These are phyloP conservation scores for Muschampia plurimacula DNA, from an alignment of 2,888 invertebrate species.

Conservation along the genomic window DNA sequence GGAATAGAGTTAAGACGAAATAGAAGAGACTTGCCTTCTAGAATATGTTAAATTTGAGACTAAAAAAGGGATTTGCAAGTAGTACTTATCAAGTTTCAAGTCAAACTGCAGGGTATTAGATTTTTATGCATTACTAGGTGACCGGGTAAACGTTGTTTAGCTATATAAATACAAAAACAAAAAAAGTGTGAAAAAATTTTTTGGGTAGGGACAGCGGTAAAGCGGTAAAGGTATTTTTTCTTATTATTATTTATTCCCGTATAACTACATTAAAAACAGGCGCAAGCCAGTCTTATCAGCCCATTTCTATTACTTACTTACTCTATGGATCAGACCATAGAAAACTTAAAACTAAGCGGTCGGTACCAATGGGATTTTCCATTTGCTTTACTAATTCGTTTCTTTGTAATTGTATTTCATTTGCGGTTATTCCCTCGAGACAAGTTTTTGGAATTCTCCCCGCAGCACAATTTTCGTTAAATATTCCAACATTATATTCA, in stretches of 20 bases:
- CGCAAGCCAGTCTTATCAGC: too few species aligned
- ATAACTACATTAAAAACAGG: too few species aligned
- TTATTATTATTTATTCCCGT: too few species aligned
- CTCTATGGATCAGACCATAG: not conserved
- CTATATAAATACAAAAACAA: too few species aligned
- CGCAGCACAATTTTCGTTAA: not conserved
- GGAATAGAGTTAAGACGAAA: not conserved
- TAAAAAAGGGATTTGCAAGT: not conserved
- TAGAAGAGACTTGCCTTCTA: not conserved
- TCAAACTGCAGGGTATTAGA: too few species aligned
- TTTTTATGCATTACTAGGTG: too few species aligned
- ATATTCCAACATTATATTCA: not conserved
- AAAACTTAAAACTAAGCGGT: not conserved
- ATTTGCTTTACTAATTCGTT: constrained; percentile 11
- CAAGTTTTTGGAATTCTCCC: not conserved
- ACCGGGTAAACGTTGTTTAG: too few species aligned
- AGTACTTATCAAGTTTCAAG: not conserved
- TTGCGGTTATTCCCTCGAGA: constrained; percentile 9
- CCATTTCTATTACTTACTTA: not conserved
- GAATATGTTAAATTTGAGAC: not conserved
- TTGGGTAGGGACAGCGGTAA: too few species aligned
- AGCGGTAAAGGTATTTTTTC: too few species aligned
- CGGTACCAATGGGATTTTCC: constrained; percentile 10
- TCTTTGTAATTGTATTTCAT: constrained; percentile 17
- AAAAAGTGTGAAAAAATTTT: too few species aligned